phyloP scores from a whole-genome alignment of 2,113 vertebrate genomes.

The Hyla sarda region DNA sequence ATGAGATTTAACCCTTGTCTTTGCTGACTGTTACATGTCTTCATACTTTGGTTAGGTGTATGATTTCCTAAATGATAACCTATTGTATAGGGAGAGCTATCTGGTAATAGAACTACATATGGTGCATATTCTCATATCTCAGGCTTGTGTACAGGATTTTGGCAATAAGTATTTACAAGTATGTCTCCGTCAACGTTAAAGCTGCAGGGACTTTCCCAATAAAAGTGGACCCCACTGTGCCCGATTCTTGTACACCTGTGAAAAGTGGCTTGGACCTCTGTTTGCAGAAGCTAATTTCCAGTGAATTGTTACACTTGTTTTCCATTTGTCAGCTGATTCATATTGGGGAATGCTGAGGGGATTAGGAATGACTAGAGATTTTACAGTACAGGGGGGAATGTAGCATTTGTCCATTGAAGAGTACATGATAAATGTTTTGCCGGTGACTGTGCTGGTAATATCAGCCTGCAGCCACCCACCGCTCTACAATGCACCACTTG shows the following conservation, averaged over 20 bases:
- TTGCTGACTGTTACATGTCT: too few relatives aligned
- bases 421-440: slow-evolving; percentile 89
- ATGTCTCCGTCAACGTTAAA: slow-evolving; percentile 9
- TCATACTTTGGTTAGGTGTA: too few relatives aligned
- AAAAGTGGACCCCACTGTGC: slow-evolving; percentile 62
- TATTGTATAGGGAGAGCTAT: too few relatives aligned
- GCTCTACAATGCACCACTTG: slow-evolving; percentile 69
- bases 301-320: slow-evolving; percentile 59
- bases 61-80: too few relatives aligned
- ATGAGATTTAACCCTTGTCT: not conserved
- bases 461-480: slow-evolving; percentile 75
- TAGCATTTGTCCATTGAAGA: slow-evolving; percentile 82
- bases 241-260: not conserved
- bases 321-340: slow-evolving; percentile 69
- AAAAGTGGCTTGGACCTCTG: not conserved
- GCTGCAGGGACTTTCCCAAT: slow-evolving; percentile 60
- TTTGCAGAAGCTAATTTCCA: slow-evolving; percentile 11
- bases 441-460: slow-evolving; percentile 79
- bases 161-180: slow-evolving; percentile 28
- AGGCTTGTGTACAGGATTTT: slow-evolving; percentile 59
- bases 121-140: too few relatives aligned
- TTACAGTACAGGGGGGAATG: slow-evolving; percentile 88
- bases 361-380: slow-evolving; percentile 74
- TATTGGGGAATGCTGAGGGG: slow-evolving; percentile 62
- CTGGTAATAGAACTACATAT: too few relatives aligned